Percentiles rank a stretch among this genome's conserved stretches.
Conservation (phyloP, 2,113 vertebrate species). For the Genyomyrus donnyi region DNA sequence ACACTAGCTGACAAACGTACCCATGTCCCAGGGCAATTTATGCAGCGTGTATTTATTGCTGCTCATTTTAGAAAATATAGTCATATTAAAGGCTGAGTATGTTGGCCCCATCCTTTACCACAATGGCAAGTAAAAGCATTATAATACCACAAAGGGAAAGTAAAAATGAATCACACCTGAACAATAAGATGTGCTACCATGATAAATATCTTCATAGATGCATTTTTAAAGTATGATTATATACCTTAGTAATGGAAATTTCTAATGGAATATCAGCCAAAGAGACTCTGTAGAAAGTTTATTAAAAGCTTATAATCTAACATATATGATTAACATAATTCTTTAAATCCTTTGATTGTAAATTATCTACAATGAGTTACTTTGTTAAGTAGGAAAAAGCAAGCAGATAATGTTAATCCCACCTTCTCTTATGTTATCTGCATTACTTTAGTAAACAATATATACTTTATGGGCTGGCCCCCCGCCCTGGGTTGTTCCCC, state of each 20-base stretch:
- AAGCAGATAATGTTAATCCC: neutral
- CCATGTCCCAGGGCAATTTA: neutral
- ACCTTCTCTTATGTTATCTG: neutral
- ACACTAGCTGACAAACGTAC: neutral
- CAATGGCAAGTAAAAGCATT: neutral
- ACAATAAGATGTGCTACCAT: neutral
- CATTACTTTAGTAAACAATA: no score
- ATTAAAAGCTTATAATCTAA: neutral
- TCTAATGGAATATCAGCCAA: neutral
- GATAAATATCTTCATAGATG: neutral
- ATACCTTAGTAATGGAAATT: neutral
- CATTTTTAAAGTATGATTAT: neutral
- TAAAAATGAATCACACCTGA: neutral
- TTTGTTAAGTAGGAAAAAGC: neutral
- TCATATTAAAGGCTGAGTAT: neutral
- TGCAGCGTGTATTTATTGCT: no score
- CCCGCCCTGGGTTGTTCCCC: no score
- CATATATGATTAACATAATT: neutral
- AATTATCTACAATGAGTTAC: neutral
- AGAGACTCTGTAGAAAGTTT: neutral
- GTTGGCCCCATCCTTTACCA: neutral
- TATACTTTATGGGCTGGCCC: no score
- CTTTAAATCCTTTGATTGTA: neutral
- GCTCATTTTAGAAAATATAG: neutral
- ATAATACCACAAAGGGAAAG: neutral